These are phyloP conservation scores for Chiroxiphia lanceolata DNA, from an alignment of 2,797 vertebrate genomes.

Conservation along the genomic window DNA sequence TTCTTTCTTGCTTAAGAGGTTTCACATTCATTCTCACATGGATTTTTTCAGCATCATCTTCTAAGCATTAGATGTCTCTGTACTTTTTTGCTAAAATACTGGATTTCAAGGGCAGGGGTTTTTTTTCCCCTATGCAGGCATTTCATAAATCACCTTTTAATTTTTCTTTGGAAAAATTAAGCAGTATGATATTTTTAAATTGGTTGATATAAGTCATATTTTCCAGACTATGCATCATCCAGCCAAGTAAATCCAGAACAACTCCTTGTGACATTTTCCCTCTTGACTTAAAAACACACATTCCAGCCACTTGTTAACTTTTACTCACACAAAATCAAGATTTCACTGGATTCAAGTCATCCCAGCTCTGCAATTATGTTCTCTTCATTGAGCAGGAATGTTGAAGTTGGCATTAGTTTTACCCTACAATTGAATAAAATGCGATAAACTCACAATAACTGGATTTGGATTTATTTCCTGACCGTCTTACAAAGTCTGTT, in stretches of 20 bases:
- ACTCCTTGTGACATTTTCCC: background rate
- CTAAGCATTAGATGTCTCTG: background rate
- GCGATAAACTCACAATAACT: background rate
- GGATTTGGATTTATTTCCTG: background rate
- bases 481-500: background rate
- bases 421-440: background rate
- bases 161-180: background rate
- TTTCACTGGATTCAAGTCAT: background rate
- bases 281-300: background rate
- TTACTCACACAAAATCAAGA: background rate
- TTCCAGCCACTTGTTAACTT: background rate
- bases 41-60: background rate
- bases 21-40: background rate
- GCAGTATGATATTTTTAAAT: background rate
- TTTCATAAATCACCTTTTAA: background rate
- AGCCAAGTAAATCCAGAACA: background rate
- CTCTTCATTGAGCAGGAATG: background rate
- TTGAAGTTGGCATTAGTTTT: background rate
- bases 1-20: background rate
- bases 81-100: background rate
- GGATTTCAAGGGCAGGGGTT: background rate
- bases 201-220: background rate
- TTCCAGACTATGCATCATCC: background rate
- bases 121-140: background rate
- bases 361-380: background rate